Evolutionary conservation across 2,113 vertebrate species (phyloP), one percentile per base, ranked within the genome.

Genomic region (Hippocampus abdominalis): DNA sequence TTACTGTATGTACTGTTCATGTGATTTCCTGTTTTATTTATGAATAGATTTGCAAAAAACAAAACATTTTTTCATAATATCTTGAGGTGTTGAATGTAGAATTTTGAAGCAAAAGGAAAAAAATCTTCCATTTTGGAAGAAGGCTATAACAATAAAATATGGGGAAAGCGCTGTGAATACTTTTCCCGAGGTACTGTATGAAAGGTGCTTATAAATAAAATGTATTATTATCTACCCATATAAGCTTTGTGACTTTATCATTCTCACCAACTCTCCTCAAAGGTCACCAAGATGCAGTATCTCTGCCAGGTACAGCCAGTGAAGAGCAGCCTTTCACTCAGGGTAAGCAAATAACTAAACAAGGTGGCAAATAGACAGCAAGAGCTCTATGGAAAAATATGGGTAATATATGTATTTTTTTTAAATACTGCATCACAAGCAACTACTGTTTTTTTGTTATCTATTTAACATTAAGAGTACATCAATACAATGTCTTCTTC

Each of bases 271-370:
- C 63, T 64, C 13, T 46, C 13, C 76, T 86, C 75, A 90, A 91
- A 88, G 93, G 85, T 69, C 82, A 70, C 81, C 88, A 89, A 80
- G 89, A 89, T 68, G 77, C 79, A 68, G 79, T 74, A 60, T 70
- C 81, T 61, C 69, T 82, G 39, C 78, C 90, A 67, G 90, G 93
- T 53, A 79, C 84, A 48, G 93, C 83, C 80, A 89, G 87, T 73
- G 92, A 91, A 61, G 92, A 90, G 40, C 89, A 92, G 10, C 84
- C 87, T 75, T 86, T 93, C 77, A 91, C 94, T 89, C 91, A 95
- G 76, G 93, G 95, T 98, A 90, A 88, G 94, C 93, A 32, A 60
- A 13, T 27, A n/a, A 10, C 21, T 23, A n/a, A 49, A 53, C 21
- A n/a, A 10, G 51, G 51, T 49, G 9, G 8, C 9, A 53, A n/a